Conservation (phyloP, 2,113 vertebrate genomes). For the Mesoclemmys tuberculata region DNA sequence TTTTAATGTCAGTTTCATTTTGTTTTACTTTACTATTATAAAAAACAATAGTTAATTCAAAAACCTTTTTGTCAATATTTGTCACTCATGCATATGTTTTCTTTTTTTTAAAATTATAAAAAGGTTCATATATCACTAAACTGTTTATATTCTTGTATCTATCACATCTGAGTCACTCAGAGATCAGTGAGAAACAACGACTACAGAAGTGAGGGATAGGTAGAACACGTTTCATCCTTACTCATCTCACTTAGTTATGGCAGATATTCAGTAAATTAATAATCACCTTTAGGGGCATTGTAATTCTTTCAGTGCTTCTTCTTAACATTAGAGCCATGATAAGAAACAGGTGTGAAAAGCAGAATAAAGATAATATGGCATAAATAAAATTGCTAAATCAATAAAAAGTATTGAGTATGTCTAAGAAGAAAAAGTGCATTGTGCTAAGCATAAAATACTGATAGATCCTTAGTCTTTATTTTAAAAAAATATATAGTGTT, state of each 20-base stretch:
- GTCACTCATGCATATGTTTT: too few species aligned
- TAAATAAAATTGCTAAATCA: slow-evolving; percentile 1
- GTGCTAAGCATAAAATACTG: not conserved
- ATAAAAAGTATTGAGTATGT: not conserved
- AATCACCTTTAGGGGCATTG: not conserved
- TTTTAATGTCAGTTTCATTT: not conserved
- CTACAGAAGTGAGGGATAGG: fast-evolving
- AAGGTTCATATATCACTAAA: not conserved
- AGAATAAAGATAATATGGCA: not conserved
- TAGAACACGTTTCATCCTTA: fast-evolving
- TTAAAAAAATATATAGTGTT: not conserved
- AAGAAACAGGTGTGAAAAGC: not conserved
- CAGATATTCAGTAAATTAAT: not conserved
- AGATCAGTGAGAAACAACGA: not conserved
- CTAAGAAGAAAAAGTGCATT: not conserved
- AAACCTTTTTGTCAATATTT: too few species aligned
- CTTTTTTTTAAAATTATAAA: not conserved
- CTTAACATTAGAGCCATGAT: not conserved
- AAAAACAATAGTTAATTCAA: not conserved
- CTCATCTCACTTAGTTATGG: not conserved
- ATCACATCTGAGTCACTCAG: not conserved
- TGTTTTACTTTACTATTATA: not conserved
- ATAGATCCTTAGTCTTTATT: not conserved
- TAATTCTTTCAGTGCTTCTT: not conserved
- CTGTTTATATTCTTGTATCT: not conserved